Percentiles rank a stretch among this genome's conserved stretches.
Conservation (phyloP, 64 coral and sea anemone species). For the Actinia tenebrosa region DNA sequence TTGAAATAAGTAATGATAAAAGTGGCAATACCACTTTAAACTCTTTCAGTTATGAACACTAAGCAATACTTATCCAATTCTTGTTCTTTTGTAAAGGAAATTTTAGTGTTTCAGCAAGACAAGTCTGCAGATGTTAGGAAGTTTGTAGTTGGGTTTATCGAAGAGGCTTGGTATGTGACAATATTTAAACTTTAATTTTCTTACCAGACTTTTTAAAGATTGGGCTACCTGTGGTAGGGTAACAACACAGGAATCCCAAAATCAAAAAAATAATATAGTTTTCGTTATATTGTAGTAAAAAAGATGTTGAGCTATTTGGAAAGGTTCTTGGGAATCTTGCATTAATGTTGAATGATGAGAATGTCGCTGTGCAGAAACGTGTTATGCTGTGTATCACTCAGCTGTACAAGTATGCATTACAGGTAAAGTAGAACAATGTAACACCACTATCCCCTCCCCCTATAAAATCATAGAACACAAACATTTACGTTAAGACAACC, state of each 20-base stretch:
- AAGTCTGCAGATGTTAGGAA: conserved; percentile 75
- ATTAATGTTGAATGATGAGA: conserved; percentile 87
- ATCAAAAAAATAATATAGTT: background rate
- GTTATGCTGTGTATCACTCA: conserved; percentile 98
- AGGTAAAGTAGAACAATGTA: conserved; percentile 32
- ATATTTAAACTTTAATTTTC: background rate
- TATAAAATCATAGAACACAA: background rate
- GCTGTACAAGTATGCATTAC: conserved; percentile 80
- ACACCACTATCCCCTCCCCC: background rate
- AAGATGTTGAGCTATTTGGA: conserved; percentile 83
- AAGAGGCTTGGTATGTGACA: conserved; percentile 78
- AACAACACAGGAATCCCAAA: background rate
- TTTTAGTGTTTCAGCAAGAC: conserved; percentile 98
- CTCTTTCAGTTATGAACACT: too few relatives aligned
- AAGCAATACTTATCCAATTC: background rate
- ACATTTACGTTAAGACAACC: too few relatives aligned
- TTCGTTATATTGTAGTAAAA: conserved; percentile 62
- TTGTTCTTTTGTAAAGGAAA: conserved; percentile 61
- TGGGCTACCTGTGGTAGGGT: background rate
- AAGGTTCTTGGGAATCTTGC: conserved; percentile 82
- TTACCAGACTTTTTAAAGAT: background rate
- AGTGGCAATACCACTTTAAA: too few relatives aligned
- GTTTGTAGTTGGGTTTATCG: conserved; percentile 98
- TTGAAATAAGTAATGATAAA: too few relatives aligned
- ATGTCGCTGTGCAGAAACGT: conserved; percentile 88